phyloP scores from a whole-genome alignment of 2,888 invertebrate genomes.

The Drosophila fulvimacula region DNA sequence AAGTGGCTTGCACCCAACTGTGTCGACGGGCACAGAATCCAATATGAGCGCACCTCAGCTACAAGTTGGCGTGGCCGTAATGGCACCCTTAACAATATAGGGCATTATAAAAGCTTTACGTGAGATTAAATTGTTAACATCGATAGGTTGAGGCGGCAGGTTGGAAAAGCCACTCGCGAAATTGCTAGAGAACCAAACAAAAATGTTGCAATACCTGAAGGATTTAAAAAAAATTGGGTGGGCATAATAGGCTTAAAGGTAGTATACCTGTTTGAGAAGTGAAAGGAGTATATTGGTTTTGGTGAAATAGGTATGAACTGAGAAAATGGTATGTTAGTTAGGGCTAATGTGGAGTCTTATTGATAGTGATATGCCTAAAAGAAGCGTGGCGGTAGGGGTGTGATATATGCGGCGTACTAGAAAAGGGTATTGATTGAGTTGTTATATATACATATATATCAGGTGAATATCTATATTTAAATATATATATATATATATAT shows the following conservation, averaged over 20 bases:
- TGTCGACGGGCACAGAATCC: slow-evolving; percentile 3
- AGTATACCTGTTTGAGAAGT: background rate
- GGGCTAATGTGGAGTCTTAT: too few species aligned
- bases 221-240: background rate
- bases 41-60: background rate
- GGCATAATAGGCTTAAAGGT: background rate
- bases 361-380: too few species aligned
- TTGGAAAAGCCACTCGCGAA: background rate
- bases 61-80: slow-evolving; percentile 5
- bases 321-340: too few species aligned
- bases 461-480: too few species aligned
- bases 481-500: too few species aligned
- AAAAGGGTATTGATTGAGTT: too few species aligned
- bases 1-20: slow-evolving; percentile 50
- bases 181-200: background rate
- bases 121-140: slow-evolving; percentile 11
- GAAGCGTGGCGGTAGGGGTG: too few species aligned
- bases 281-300: background rate
- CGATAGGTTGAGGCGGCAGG: background rate
- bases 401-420: too few species aligned
- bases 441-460: too few species aligned
- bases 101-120: background rate
- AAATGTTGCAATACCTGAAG: background rate
- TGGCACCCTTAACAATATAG: background rate
- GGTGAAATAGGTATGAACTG: too few species aligned